Percentiles rank a stretch among this genome's conserved stretches.
These are phyloP conservation scores for Camelus bactrianus DNA, from an alignment of 2,113 vertebrate genomes.

Conservation along the genomic window DNA sequence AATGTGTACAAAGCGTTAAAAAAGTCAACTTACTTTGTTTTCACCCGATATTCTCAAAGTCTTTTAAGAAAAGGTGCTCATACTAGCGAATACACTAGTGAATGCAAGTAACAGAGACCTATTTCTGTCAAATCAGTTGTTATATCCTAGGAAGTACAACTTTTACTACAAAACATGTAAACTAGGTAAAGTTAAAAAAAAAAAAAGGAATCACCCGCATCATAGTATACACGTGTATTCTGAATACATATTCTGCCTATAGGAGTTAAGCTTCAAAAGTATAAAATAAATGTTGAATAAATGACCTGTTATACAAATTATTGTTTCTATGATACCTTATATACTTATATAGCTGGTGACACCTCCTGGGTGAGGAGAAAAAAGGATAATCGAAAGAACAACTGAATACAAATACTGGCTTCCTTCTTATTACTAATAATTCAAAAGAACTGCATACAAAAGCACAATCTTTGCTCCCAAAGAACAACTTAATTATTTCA, in stretches of 20 bases:
- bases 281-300: not conserved
- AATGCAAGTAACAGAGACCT: not conserved
- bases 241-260: not conserved
- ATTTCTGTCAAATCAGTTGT: not conserved
- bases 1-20: not conserved
- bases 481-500: not conserved
- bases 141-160: not conserved
- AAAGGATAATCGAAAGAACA: not conserved
- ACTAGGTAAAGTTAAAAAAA: not conserved
- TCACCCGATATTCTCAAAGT: not conserved
- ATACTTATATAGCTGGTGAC: not conserved
- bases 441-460: not conserved
- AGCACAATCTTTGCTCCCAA: not conserved
- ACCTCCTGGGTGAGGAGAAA: not conserved
- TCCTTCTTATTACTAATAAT: not conserved
- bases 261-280: not conserved
- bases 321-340: not conserved
- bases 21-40: not conserved
- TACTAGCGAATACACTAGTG: not conserved
- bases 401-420: not conserved
- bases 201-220: not conserved
- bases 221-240: not conserved
- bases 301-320: not conserved
- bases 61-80: not conserved
- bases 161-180: slow-evolving; percentile 1